Conservation (phyloP, 2,113 vertebrate genomes). For the Phodopus roborovskii region DNA sequence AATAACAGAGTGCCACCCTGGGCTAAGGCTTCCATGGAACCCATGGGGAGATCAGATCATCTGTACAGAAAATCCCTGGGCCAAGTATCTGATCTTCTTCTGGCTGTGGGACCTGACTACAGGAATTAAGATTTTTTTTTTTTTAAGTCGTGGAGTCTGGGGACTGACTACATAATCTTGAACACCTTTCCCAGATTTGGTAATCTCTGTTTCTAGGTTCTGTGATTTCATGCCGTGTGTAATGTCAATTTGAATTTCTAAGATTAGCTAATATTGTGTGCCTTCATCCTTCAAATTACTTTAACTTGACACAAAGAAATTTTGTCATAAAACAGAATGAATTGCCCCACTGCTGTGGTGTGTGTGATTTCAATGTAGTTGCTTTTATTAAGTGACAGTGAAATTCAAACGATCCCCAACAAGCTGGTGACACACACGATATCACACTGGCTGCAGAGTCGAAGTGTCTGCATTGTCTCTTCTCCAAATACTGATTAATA, state of each 20-base stretch:
- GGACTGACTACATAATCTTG: too few species aligned
- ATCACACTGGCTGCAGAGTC: not conserved
- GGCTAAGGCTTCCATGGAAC: constrained; percentile 35
- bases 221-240: not conserved
- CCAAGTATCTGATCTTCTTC: not conserved
- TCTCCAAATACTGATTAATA: constrained; percentile 55
- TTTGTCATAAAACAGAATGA: constrained; percentile 67
- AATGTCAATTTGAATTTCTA: constrained; percentile 67
- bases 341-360: not conserved
- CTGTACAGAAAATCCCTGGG: rapidly evolving
- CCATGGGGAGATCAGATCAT: not conserved
- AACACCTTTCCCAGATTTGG: not conserved
- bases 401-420: constrained; percentile 67
- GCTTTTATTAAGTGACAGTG: constrained; percentile 60
- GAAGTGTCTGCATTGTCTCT: not conserved
- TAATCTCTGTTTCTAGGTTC: not conserved
- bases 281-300: constrained; percentile 69
- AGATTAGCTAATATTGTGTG: not conserved
- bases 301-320: constrained; percentile 80
- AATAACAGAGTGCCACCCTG: not conserved
- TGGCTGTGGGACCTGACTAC: not conserved
- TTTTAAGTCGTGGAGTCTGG: rapidly evolving
- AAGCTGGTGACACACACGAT: constrained; percentile 57
- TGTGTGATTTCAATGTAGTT: constrained; percentile 54
- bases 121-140: rapidly evolving